Percentiles rank a stretch among this genome's conserved stretches.
Conservation (phyloP, 2,113 vertebrate species). For the Lota lota region DNA sequence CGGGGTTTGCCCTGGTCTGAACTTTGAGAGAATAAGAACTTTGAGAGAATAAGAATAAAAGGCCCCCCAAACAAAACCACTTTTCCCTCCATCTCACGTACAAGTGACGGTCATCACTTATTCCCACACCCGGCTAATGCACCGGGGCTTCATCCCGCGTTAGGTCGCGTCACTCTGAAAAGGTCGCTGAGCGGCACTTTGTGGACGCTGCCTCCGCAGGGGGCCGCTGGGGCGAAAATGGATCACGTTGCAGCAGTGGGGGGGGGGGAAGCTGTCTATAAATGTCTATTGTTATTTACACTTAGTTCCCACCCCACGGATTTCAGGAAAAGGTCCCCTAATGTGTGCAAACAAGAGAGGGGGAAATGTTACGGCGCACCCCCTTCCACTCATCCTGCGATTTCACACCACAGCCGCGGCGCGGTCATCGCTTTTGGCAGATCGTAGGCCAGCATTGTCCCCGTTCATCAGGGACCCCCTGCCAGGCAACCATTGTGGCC, state of each 20-base stretch:
- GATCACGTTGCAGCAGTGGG: neutral
- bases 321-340: neutral
- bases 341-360: conserved; percentile 7
- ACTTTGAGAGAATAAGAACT: neutral
- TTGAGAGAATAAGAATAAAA: neutral
- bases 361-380: neutral
- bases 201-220: conserved; percentile 3
- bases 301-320: neutral
- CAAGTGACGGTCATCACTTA: too few relatives aligned
- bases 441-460: conserved; percentile 72
- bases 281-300: neutral
- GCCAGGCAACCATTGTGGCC: conserved; percentile 70
- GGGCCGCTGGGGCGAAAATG: neutral
- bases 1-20: neutral
- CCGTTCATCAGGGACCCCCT: conserved; percentile 57
- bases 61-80: too few relatives aligned
- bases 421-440: conserved; percentile 26
- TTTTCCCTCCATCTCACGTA: too few relatives aligned
- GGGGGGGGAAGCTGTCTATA: neutral
- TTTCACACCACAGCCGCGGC: neutral
- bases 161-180: conserved; percentile 24
- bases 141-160: conserved; percentile 18
- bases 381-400: neutral
- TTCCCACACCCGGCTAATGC: too few relatives aligned
- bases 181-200: conserved; percentile 20